Evolutionary conservation across 2,797 vertebrate genomes (phyloP).

Genomic region (Pipistrellus pipistrellus): DNA sequence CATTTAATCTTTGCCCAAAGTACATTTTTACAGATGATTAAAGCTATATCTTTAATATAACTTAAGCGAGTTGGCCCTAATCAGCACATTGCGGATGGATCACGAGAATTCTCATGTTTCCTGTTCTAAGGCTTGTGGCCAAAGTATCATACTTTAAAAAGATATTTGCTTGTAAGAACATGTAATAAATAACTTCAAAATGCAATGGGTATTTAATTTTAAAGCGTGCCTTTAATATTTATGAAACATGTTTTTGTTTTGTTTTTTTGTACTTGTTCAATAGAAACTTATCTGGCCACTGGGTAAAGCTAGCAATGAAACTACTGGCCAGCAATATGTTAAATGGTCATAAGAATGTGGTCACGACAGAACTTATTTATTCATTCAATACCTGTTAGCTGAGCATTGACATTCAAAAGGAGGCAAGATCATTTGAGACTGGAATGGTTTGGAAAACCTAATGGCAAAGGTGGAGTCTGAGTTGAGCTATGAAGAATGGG

Average conservation of each 20-base stretch:
- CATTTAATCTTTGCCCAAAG: conserved; percentile 28
- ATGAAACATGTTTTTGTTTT: too few relatives aligned
- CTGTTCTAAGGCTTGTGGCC: too few relatives aligned
- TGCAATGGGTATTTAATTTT: too few relatives aligned
- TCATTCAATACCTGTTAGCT: neutral
- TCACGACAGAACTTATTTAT: neutral
- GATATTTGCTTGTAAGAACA: too few relatives aligned
- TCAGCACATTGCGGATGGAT: neutral
- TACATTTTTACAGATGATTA: conserved; percentile 42
- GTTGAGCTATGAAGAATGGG: neutral
- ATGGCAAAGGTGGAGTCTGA: neutral
- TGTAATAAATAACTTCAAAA: too few relatives aligned
- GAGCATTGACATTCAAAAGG: neutral
- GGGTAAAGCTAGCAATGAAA: too few relatives aligned
- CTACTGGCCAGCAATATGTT: too few relatives aligned
- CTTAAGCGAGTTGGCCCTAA: neutral
- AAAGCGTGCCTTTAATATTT: too few relatives aligned
- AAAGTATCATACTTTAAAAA: too few relatives aligned
- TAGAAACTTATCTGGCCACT: too few relatives aligned
- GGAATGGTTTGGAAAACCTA: neutral
- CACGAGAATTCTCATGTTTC: too few relatives aligned
- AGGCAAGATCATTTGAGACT: neutral
- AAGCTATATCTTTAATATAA: conserved; percentile 18
- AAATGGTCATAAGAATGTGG: neutral
- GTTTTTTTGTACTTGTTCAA: too few relatives aligned